A percentile compares a stretch with the other conserved stretches of the same genome.
Conservation (phyloP, 2,113 vertebrate genomes). For the Turnix velox region DNA sequence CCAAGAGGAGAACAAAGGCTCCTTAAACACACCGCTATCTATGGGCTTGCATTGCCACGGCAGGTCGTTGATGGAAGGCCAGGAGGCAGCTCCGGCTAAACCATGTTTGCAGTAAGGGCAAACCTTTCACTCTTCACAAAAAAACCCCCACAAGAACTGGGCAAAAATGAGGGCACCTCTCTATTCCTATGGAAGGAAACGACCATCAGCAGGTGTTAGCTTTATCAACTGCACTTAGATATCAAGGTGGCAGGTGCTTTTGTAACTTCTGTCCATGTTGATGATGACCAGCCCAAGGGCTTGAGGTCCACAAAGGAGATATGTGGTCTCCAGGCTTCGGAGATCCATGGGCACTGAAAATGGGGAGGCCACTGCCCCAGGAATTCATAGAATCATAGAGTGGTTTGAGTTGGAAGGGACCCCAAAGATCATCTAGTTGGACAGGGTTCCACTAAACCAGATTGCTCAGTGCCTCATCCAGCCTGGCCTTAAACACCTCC, state of each 20-base stretch:
- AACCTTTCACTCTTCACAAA: not conserved
- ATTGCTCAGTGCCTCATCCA: too few species aligned
- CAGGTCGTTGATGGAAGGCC: not conserved
- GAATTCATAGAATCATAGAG: too few species aligned
- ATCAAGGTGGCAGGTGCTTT: not conserved
- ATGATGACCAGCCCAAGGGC: not conserved
- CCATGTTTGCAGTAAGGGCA: not conserved
- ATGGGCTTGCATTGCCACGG: not conserved
- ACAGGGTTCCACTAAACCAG: too few species aligned
- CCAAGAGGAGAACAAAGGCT: not conserved
- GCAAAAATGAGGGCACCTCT: not conserved
- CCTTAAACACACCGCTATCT: not conserved
- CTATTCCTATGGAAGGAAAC: not conserved
- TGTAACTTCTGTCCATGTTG: not conserved
- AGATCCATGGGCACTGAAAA: not conserved
- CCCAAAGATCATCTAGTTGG: too few species aligned
- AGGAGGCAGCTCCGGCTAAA: not conserved
- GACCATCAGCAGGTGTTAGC: not conserved
- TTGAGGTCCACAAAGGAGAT: accelerated
- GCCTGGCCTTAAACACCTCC: too few species aligned
- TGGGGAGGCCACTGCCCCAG: not conserved
- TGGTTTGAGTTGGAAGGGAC: too few species aligned
- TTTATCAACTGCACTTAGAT: not conserved
- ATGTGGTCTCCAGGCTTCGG: not conserved
- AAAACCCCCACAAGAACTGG: not conserved